These are phyloP conservation scores for Ctenodactylus gundi DNA, from an alignment of 2,113 vertebrate species.

Conservation along the genomic window DNA sequence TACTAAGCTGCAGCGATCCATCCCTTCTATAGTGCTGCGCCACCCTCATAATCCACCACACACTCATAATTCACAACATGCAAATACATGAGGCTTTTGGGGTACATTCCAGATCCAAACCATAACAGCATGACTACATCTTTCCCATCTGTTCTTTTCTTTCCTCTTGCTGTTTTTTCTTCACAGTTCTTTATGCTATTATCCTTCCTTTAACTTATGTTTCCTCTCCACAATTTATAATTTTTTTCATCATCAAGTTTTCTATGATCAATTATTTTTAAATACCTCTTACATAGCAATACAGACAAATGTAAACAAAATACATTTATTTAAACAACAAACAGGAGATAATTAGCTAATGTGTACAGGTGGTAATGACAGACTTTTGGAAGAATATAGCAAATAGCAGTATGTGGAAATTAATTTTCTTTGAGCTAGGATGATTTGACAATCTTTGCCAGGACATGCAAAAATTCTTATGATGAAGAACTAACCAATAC, in stretches of 20 bases:
- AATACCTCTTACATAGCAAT: constrained; percentile 52
- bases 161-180: background rate
- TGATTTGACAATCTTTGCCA: constrained; percentile 68
- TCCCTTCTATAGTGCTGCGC: no score
- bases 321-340: constrained; percentile 76
- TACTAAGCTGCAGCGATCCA: no score
- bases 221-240: constrained; percentile 26
- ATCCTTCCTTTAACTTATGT: background rate
- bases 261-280: constrained; percentile 63
- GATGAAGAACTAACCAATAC: constrained; percentile 58
- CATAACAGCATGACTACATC: accelerated
- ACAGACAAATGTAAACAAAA: constrained; percentile 71
- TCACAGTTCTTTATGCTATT: background rate
- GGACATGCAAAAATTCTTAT: constrained; percentile 48
- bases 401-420: constrained; percentile 72
- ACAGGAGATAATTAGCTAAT: constrained; percentile 73
- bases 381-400: constrained; percentile 70
- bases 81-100: no score
- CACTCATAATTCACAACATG: no score
- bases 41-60: no score
- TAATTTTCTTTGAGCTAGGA: constrained; percentile 64
- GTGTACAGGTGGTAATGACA: constrained; percentile 75
- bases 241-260: constrained; percentile 33
- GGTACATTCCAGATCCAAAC: no score
- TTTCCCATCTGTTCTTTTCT: background rate